Conservation (phyloP, 2,797 vertebrate species). For the Alca torda region DNA sequence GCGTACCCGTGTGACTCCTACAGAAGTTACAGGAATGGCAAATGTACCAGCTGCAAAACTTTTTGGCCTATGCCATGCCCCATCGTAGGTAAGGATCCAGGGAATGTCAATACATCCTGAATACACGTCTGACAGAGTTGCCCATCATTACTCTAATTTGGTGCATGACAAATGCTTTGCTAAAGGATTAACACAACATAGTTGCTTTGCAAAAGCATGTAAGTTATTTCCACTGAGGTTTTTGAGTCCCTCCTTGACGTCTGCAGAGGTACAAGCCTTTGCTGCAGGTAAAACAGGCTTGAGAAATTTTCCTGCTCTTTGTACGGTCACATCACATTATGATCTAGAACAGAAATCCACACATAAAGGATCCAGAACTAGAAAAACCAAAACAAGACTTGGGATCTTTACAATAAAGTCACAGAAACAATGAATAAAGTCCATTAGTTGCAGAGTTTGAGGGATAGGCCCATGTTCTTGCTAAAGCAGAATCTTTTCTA, state of each 20-base stretch:
- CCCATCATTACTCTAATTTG: rapidly evolving
- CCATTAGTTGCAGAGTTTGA: not conserved
- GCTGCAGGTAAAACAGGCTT: not conserved
- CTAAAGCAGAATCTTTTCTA: not conserved
- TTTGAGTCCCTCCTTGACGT: not conserved
- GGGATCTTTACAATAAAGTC: not conserved
- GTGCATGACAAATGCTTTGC: not conserved
- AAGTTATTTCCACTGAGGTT: not conserved
- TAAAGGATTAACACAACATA: rapidly evolving
- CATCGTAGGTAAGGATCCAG: slow-evolving; percentile 36
- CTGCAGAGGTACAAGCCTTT: not conserved
- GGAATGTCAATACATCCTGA: not conserved
- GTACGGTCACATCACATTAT: not conserved
- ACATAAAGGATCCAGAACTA: not conserved
- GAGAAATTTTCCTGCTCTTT: not conserved
- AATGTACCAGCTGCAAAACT: slow-evolving; percentile 83
- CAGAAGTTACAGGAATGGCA: slow-evolving; percentile 83
- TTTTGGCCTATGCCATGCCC: slow-evolving; percentile 83
- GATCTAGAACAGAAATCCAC: not conserved
- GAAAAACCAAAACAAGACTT: not conserved
- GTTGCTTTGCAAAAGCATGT: not conserved
- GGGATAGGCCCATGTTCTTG: not conserved
- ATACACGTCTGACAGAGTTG: not conserved
- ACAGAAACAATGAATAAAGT: not conserved
- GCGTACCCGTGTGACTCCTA: slow-evolving; percentile 90